phyloP scores from a whole-genome alignment of 2,888 invertebrate species.

The Drosophila sordidula region DNA sequence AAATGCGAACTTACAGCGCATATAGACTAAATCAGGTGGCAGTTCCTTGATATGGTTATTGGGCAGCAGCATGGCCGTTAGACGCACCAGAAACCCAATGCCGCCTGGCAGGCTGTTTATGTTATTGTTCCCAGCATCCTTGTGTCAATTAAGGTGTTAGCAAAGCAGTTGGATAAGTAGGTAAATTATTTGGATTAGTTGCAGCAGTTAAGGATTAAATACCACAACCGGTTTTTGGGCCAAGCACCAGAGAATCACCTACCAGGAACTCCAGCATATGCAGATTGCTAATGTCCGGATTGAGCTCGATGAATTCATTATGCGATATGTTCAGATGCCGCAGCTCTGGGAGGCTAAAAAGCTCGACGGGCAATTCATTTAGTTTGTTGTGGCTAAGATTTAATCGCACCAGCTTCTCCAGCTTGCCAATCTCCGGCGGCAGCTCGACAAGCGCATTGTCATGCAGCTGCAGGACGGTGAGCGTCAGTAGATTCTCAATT shows the following conservation, averaged over 20 bases:
- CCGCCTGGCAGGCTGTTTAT: constrained; percentile 90
- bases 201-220: background rate
- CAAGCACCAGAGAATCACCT: constrained; percentile 55
- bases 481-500: constrained; percentile 88
- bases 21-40: constrained; percentile 92
- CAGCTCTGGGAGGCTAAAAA: constrained; percentile 90
- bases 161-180: constrained; percentile 42
- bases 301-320: constrained; percentile 89
- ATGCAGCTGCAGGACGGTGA: constrained; percentile 91
- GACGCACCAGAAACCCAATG: constrained; percentile 92
- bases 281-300: constrained; percentile 91
- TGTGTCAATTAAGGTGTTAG: constrained; percentile 52
- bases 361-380: constrained; percentile 87
- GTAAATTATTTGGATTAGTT: constrained; percentile 6
- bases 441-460: constrained; percentile 91
- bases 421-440: constrained; percentile 90
- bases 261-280: constrained; percentile 92
- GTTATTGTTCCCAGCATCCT: constrained; percentile 93
- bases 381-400: constrained; percentile 90
- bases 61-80: constrained; percentile 90
- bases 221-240: constrained; percentile 45
- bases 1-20: constrained; percentile 89
- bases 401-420: constrained; percentile 89
- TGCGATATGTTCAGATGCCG: constrained; percentile 90
- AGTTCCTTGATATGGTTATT: constrained; percentile 91